Conservation (phyloP, 1,140 invertebrate species). For the Paraescarpia echinospica region DNA sequence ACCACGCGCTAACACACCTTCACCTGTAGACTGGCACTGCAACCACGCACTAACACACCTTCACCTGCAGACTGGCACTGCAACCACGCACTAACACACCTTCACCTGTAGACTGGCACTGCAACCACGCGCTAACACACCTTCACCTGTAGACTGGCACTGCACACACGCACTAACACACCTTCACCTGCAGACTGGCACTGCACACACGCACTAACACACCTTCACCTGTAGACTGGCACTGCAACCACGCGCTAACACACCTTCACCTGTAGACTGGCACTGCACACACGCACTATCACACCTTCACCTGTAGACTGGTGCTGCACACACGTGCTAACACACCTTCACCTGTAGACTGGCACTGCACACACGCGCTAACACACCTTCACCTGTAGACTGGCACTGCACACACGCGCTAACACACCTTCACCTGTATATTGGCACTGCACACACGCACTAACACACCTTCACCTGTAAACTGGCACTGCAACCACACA, state of each 20-base stretch:
- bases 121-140: background rate
- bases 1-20: too few species aligned
- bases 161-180: background rate
- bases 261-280: background rate
- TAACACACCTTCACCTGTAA: too few species aligned
- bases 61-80: background rate
- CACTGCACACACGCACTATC: background rate
- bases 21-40: too few species aligned
- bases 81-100: background rate
- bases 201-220: background rate
- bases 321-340: slow-evolving; percentile 72
- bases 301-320: slow-evolving; percentile 83
- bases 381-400: too few species aligned
- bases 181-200: background rate
- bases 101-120: background rate
- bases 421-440: too few species aligned
- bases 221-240: background rate
- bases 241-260: background rate
- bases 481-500: too few species aligned
- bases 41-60: too few species aligned
- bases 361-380: too few species aligned
- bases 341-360: too few species aligned
- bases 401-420: too few species aligned
- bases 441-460: too few species aligned
- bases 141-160: background rate